Base-by-base conservation (phyloP, 2,888 invertebrate species). In the Choristoneura rosaceana region DNA sequence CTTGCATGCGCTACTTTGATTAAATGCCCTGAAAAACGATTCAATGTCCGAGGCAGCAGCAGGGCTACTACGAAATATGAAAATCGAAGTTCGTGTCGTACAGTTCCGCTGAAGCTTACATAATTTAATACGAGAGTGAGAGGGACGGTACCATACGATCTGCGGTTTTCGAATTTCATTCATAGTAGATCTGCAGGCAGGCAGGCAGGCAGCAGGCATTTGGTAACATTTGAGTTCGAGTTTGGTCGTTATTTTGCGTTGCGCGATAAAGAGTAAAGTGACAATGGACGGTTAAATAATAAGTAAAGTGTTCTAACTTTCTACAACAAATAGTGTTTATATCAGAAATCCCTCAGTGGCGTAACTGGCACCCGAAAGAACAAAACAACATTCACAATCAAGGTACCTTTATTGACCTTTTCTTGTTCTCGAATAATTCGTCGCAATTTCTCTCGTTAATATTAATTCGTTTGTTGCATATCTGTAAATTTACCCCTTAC, bases 401-500 rank as follows among this genome's bases (percentile, higher is more conserved):
- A 87, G 85, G 88, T 81, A 82, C 75, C 68, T 81, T 75, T 80
- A 80, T 79, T 87, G 87, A 87, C 89, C 89, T 89, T 90, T 88
- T 86, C 87, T 87, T 87, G 87, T 88, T 88, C 87, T 81, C 78
- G 75, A 79, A 80, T 81, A 82, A 81, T 83, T 69, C 82, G 84
- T 86, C 87, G 86, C 82, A 74, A 68, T 77, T 76, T 76, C 73
- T 65, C 61, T 69, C 25, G 55, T 55, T 69, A 68, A 58, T 74
- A 68, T 74, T 76, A 68, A 64, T 68, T 61, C 47, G 34, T 61
- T 52, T 52, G 41, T 64, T 61, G 25, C 50, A 62, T 38, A n/a
- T 71, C 50, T 50, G 25, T 52, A 52, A 60, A 43, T 60, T 45
- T 60, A 14, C n/a, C 38, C 41, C 12, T 61, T 14, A 41, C 52